Evolutionary conservation across 2,888 invertebrate species (phyloP), one percentile per base, ranked within the genome.

Genomic region (Dascillus cervinus): DNA sequence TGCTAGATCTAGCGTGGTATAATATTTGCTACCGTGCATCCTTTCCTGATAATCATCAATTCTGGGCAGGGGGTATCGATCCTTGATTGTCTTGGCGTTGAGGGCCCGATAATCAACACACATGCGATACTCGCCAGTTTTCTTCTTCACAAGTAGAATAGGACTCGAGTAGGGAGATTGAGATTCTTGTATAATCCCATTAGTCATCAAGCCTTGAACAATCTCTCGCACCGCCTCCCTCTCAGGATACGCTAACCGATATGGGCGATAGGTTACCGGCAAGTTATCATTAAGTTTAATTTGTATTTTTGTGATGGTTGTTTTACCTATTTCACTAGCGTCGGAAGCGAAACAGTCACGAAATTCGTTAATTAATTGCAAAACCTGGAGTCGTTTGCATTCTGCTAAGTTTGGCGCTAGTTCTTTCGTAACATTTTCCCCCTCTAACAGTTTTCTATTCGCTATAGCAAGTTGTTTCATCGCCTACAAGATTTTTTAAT

Each of bases 11-110:
- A 58, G 22, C 1, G 35, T 34, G 4, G 49, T 48, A 15, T 45
- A 57, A 25, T 34, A 46, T n/a, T 24, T 35, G 4, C 41, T 39
- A 2, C 46, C 42, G 1, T 42, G 25, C n/a, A 56, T 13, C 1
- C 32, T 17, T 11, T 48, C 41, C 12, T 51, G 11, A 11, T 47
- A 41, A 9, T 58, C 54, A n/a, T 50, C 39, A 3, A 56, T 46
- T 9, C 43, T 28, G 1, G 53, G 52, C 2, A 55, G 20, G 0
- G 55, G 52, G 26, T 48, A 52, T 3, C 46, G 11, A 29, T 54
- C 52, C 1, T 47, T 45, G 1, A 43, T 34, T 1, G 53, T 57
- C 3, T 40, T 36, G 1, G 22, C 13, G 29, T 58, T 60, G 2
- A 59, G 28, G 6, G 14, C 22, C 4, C 53, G 22, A 11, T 32